Evolutionary conservation across 2,888 invertebrate species (phyloP), one percentile per base, ranked within the genome.

Genomic region (Nomada fucata): DNA sequence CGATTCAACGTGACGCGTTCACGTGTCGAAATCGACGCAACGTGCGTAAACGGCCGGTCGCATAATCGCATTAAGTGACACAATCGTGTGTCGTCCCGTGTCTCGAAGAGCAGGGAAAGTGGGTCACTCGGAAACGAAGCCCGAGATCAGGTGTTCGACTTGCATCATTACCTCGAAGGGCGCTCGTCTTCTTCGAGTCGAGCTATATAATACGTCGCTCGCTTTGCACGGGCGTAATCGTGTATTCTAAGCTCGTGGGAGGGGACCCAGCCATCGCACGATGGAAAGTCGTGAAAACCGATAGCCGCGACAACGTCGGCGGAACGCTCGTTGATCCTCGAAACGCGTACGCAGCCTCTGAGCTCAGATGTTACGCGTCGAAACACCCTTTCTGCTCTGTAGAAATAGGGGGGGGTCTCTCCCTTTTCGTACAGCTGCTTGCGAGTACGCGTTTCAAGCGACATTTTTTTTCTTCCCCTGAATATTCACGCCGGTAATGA

Each of bases 121-220:
- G 68, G 82, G 83, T 83, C 85, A 77, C 76, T 75, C 74, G 69
- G 81, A 77, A 80, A 29, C 71, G 72, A 83, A 80, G 72, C 61
- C 47, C 82, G 91, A 89, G 90, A 92, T 90, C 91, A 87, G 89
- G 85, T 90, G 89, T 89, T 89, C 84, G 42, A 70, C 76, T 92
- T 91, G 87, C 91, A 85, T 91, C 91, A 90, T 74, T 61, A 26
- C 64, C 47, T 13, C n/a, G 44, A 13, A 20, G n/a, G 44, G 10
- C 2, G 20, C 50, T 36, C 63, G 65, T 73, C 52, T 70, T 52
- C 20, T 2, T 42, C 10, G 1, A 60, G 9, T 0, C 10, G 47
- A 11, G 36, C 18, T 60, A 52, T n/a, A n/a, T n/a, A n/a, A n/a
- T n/a, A n/a, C 36, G 18, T 15, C 29, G 18, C 1, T 59, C 20